These are phyloP conservation scores for Bovichtus diacanthus DNA, from an alignment of 2,797 vertebrate genomes.

Conservation along the genomic window DNA sequence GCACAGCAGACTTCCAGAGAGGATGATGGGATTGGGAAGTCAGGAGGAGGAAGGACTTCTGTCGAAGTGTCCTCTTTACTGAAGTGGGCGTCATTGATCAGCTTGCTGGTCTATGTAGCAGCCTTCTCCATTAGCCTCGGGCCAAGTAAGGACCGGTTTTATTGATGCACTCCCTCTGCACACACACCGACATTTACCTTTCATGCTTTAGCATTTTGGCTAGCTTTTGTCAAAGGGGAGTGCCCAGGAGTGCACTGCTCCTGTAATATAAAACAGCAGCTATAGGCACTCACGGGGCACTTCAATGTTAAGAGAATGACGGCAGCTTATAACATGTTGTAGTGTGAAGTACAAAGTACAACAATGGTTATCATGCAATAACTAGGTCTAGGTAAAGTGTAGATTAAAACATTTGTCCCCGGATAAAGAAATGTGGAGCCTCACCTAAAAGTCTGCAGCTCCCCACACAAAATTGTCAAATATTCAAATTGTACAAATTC, in stretches of 20 bases:
- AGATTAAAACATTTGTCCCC: background rate
- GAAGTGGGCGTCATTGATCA: constrained; percentile 93
- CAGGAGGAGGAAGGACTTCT: constrained; percentile 14
- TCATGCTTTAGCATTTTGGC: background rate
- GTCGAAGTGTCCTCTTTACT: constrained; percentile 80
- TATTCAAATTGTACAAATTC: background rate
- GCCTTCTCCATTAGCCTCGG: constrained; percentile 96
- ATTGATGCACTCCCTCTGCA: background rate
- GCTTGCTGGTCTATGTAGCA: constrained; percentile 92
- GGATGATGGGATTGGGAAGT: constrained; percentile 26
- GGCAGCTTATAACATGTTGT: background rate
- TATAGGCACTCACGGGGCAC: background rate
- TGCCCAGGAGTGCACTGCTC: background rate
- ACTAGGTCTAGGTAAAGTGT: background rate
- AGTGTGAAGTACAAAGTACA: constrained; percentile 32
- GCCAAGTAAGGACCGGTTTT: constrained; percentile 89
- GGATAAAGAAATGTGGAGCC: constrained; percentile 14
- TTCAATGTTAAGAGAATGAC: background rate
- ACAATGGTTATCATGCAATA: constrained; percentile 19
- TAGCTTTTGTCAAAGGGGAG: background rate
- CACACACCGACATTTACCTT: too few relatives aligned
- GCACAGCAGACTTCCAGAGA: constrained; percentile 25
- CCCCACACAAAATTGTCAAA: background rate
- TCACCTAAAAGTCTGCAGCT: constrained; percentile 2
- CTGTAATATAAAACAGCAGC: background rate